These are phyloP conservation scores for Eolophus roseicapilla DNA, from an alignment of 2,113 vertebrate species.

Conservation along the genomic window DNA sequence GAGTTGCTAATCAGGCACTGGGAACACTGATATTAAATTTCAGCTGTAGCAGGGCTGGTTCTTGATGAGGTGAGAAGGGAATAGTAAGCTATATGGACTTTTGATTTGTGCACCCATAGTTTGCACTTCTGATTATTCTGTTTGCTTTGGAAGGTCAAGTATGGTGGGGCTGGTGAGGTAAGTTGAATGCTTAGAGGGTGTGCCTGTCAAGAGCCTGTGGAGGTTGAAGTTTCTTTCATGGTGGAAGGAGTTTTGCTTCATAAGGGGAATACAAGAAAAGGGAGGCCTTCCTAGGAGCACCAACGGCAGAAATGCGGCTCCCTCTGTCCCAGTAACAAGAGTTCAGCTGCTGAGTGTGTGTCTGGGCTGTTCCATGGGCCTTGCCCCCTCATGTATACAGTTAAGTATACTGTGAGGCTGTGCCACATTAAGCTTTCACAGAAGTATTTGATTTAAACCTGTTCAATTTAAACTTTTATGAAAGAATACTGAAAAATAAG, in stretches of 20 bases:
- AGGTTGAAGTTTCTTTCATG: background rate
- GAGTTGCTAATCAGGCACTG: background rate
- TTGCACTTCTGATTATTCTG: background rate
- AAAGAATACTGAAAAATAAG: background rate
- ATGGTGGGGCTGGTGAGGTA: background rate
- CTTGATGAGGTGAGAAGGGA: background rate
- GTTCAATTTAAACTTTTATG: background rate
- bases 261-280: background rate
- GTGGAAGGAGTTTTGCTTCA: background rate
- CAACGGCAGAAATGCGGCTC: background rate
- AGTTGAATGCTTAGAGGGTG: background rate
- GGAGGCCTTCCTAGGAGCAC: background rate
- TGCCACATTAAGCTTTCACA: background rate
- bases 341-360: background rate
- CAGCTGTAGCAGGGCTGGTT: background rate
- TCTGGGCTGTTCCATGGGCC: background rate
- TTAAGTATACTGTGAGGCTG: background rate
- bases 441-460: background rate
- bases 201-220: background rate
- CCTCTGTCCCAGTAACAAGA: background rate
- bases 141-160: background rate
- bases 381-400: background rate
- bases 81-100: background rate
- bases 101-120: background rate
- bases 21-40: background rate